Evolutionary conservation across 2,797 vertebrate genomes (phyloP).

Genomic region (Helarctos malayanus): DNA sequence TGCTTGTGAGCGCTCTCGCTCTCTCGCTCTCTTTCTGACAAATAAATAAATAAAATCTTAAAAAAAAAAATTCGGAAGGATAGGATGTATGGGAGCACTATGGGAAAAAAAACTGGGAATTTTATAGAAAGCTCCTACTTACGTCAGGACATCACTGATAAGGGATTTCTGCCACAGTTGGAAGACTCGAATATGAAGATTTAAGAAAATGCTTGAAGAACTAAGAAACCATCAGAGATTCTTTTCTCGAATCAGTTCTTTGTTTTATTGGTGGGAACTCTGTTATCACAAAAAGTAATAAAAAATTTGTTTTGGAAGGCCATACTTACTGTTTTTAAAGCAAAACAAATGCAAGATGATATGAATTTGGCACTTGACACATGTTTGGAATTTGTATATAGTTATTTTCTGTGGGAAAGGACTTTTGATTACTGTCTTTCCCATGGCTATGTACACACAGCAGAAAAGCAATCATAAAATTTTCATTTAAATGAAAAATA

Average conservation of each 20-base stretch:
- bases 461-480: conserved; percentile 52
- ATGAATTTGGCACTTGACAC: conserved; percentile 77
- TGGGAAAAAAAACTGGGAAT: not conserved
- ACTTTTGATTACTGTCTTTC: conserved; percentile 75
- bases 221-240: not conserved
- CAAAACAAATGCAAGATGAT: conserved; percentile 80
- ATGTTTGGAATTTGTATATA: conserved; percentile 77
- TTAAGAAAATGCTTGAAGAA: conserved; percentile 58
- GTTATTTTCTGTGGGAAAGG: conserved; percentile 80
- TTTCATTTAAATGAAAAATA: conserved; percentile 4
- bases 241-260: conserved; percentile 22
- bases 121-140: not conserved
- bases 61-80: not conserved
- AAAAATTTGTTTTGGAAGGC: conserved; percentile 37
- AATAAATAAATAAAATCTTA: too few species aligned
- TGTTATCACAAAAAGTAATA: conserved; percentile 51
- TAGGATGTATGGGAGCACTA: not conserved
- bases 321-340: conserved; percentile 66
- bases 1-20: too few species aligned
- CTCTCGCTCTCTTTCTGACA: too few species aligned
- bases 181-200: conserved; percentile 17
- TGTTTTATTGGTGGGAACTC: conserved; percentile 62
- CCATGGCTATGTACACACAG: conserved; percentile 62
- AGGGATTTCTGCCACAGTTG: conserved; percentile 25
- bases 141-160: conserved; percentile 15